Evolutionary conservation across 2,888 invertebrate genomes (phyloP), one percentile per base, ranked within the genome.

Genomic region (Dryadula phaetusa): DNA sequence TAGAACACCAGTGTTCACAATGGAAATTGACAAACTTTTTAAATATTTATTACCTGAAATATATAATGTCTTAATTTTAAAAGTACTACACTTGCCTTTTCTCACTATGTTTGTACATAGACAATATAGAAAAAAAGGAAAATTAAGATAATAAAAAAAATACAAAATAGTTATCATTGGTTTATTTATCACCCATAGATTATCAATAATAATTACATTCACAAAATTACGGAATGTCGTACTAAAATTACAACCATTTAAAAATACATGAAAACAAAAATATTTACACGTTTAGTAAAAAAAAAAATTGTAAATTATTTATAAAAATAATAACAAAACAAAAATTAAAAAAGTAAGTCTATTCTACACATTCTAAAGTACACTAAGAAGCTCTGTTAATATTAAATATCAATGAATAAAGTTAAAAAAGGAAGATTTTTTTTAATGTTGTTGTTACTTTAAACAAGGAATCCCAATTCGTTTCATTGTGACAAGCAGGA

Each of bases 131-230:
- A 72, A 37, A 64, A 49, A 64, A 49, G 18, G n/a, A n/a, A n/a
- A n/a, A n/a, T n/a, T n/a, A n/a, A n/a, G n/a, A n/a, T n/a, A n/a
- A n/a, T n/a, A 61, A 64, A 70, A 73, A 62, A 52, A 28, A 52
- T 7, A 16, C 52, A 10, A 28, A 28, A 28, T 52, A 16, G 12
- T 74, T 80, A 82, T 88, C 83, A 87, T 87, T 88, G 89, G 87
- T 89, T 87, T 88, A 87, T 83, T 86, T 87, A 88, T 88, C 88
- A 88, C 87, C 82, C 79, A 82, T 66, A 70, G 32, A 62, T 66
- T 66, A 64, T 63, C 47, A 53, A n/a, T 62, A 46, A 60, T 46
- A 49, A 66, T 58, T 56, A 49, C 62, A 47, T 61, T 62, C 25
- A 56, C 20, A 44, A 28, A 54, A 7, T 32, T 61, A 20, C 47